Conservation (phyloP, 2,888 invertebrate genomes). For the Melipona beecheii region DNA sequence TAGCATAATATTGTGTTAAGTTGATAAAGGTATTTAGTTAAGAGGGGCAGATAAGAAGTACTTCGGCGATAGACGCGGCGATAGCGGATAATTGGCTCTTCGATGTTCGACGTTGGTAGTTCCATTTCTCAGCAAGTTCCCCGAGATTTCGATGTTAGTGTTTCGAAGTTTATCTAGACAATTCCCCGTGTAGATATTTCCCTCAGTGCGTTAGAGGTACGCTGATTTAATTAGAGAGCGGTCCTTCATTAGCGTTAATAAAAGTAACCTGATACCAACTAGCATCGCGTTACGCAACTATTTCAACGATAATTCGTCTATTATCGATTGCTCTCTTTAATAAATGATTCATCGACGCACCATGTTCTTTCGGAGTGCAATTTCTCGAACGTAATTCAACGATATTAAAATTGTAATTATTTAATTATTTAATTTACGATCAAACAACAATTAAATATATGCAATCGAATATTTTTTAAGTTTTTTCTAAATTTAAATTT, state of each 20-base stretch:
- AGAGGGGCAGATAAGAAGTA: neutral
- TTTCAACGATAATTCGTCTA: neutral
- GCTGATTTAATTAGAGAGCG: neutral
- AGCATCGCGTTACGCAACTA: neutral
- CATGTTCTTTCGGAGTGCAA: neutral
- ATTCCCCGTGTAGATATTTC: neutral
- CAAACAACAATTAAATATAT: too few species aligned
- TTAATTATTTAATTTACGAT: too few species aligned
- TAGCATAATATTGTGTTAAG: neutral
- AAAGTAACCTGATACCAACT: neutral
- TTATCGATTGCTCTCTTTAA: neutral
- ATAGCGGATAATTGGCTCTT: neutral
- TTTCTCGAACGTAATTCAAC: neutral
- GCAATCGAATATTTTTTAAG: too few species aligned
- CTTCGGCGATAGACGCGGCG: neutral
- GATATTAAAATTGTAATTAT: neutral
- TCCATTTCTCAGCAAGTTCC: neutral
- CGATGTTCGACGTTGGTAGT: neutral
- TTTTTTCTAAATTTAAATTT: too few species aligned
- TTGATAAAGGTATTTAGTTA: neutral
- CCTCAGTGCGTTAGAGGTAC: too few species aligned
- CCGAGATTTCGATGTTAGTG: neutral
- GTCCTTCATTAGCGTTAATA: neutral
- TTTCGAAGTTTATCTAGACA: neutral
- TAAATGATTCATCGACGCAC: neutral